A percentile compares a stretch with the other conserved stretches of the same genome.
Evolutionary conservation across 1,140 invertebrate genomes (phyloP).

Genomic region (Apis laboriosa): DNA sequence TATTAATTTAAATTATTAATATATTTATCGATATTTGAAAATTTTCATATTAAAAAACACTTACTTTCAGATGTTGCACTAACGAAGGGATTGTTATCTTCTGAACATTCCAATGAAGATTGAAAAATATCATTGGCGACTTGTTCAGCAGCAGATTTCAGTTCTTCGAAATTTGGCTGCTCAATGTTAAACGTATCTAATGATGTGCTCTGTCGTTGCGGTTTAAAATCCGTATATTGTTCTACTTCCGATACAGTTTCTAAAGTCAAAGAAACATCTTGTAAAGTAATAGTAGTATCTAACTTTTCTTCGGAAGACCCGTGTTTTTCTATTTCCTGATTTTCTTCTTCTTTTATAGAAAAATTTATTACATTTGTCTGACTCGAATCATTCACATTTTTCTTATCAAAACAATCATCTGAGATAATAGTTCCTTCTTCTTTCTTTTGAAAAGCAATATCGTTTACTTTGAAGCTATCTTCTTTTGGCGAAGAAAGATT

Average conservation of each 20-base stretch:
- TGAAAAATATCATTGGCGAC: slow-evolving; percentile 71
- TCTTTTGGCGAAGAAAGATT: slow-evolving; percentile 2
- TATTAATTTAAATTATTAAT: background rate
- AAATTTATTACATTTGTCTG: background rate
- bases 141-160: slow-evolving; percentile 64
- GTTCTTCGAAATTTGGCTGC: slow-evolving; percentile 58
- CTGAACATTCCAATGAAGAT: slow-evolving; percentile 58
- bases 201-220: slow-evolving; percentile 71
- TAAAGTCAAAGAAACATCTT: slow-evolving; percentile 28
- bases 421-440: background rate
- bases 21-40: background rate
- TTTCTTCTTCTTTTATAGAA: background rate
- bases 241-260: slow-evolving; percentile 36
- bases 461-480: background rate
- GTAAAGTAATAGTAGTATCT: slow-evolving; percentile 39
- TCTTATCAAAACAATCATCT: background rate
- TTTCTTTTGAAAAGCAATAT: background rate
- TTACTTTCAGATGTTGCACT: slow-evolving; percentile 69
- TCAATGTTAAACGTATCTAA: slow-evolving; percentile 34
- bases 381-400: background rate
- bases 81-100: slow-evolving; percentile 67
- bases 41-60: slow-evolving; percentile 16
- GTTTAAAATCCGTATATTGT: slow-evolving; percentile 67
- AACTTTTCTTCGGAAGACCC: slow-evolving; percentile 14
- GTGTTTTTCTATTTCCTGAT: background rate